phyloP scores from a whole-genome alignment of 1,140 invertebrate species.

The Trinorchestia longiramus region DNA sequence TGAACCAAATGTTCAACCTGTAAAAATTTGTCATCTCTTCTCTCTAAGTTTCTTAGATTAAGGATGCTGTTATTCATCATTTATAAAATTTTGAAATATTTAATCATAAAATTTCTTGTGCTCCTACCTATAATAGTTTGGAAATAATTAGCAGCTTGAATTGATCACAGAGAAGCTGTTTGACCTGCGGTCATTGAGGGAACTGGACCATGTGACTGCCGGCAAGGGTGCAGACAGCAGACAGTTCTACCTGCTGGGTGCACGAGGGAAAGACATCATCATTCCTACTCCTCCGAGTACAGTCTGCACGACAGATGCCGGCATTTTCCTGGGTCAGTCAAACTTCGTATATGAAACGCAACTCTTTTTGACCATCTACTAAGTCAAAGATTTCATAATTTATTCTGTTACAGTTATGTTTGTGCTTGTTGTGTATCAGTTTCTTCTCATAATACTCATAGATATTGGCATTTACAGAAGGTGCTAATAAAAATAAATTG shows the following conservation, averaged over 20 bases:
- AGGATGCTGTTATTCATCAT: background rate
- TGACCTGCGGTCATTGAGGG: background rate
- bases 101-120: background rate
- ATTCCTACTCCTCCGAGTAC: constrained; percentile 30
- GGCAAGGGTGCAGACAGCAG: background rate
- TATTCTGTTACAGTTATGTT: no score
- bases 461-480: no score
- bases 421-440: no score
- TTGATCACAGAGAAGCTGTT: background rate
- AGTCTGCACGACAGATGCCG: background rate
- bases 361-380: no score
- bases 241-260: background rate
- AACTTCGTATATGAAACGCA: no score
- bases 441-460: no score
- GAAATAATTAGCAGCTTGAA: background rate
- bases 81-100: background rate
- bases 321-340: no score
- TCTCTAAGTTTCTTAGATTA: background rate
- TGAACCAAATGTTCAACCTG: background rate
- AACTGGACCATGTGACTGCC: background rate
- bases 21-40: background rate
- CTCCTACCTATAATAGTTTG: no score
- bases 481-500: no score
- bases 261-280: background rate
- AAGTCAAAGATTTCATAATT: no score